Base-by-base conservation (phyloP, 2,888 invertebrate species). In the Xestia ashworthii region DNA sequence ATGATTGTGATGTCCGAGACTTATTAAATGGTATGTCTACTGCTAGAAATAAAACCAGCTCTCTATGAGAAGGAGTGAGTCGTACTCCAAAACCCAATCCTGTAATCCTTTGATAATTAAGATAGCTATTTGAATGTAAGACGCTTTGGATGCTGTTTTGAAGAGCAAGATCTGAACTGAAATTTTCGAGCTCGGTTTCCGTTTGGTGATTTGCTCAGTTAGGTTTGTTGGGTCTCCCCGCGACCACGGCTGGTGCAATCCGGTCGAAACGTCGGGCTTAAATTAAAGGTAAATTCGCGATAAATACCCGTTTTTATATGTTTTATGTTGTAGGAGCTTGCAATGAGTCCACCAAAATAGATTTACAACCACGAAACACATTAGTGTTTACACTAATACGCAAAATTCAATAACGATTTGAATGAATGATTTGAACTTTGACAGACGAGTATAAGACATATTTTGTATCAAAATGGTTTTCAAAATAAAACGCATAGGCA, bases 241-340 rank as follows among this genome's bases (percentile, higher is more conserved):
- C n/a, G n/a, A n/a, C n/a, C n/a, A n/a, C n/a, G n/a, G n/a, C n/a
- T n/a, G n/a, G n/a, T n/a, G n/a, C n/a, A n/a, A n/a, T n/a, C n/a
- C n/a, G n/a, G n/a, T n/a, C n/a, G n/a, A n/a, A n/a, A n/a, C n/a
- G n/a, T n/a, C n/a, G n/a, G n/a, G n/a, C n/a, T n/a, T n/a, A n/a
- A n/a, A n/a, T n/a, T n/a, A n/a, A n/a, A n/a, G n/a, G n/a, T n/a
- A n/a, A n/a, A n/a, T n/a, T n/a, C n/a, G n/a, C n/a, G n/a, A n/a
- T n/a, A n/a, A n/a, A n/a, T n/a, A n/a, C n/a, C n/a, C n/a, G n/a
- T n/a, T n/a, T n/a, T n/a, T n/a, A n/a, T n/a, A n/a, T n/a, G n/a
- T n/a, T n/a, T n/a, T n/a, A n/a, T n/a, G n/a, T n/a, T 5, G 11
- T 12, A 81, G 81, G 81, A 22, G 66, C 53, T 55, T 65, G 19